A percentile compares a stretch with the other conserved stretches of the same genome.
These are phyloP conservation scores for Euphysa ruthae DNA, from an alignment of 30 jellyfish, hydroid and myxozoan species.

Conservation along the genomic window DNA sequence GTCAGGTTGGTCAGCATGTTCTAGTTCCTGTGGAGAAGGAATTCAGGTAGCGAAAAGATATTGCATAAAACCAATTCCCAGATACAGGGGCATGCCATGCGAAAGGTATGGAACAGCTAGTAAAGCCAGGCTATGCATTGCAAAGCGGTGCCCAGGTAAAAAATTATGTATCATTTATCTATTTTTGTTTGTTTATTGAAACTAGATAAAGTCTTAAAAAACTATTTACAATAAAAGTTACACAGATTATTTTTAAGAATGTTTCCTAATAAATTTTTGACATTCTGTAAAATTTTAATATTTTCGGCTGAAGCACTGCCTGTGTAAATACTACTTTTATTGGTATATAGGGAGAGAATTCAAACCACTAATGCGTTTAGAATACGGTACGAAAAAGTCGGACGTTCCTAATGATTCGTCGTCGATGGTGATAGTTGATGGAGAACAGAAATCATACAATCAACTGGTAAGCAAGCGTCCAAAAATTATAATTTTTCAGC, in stretches of 20 bases:
- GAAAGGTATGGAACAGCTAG: conserved; percentile 3
- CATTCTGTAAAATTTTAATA: too few relatives aligned
- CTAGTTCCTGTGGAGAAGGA: conserved; percentile 22
- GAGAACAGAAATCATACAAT: conserved; percentile 14
- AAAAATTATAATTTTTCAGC: too few relatives aligned
- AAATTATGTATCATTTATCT: not conserved
- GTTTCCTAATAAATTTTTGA: too few relatives aligned
- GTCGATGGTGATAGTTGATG: conserved; percentile 26
- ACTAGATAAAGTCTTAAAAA: too few relatives aligned
- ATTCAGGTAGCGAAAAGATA: not conserved
- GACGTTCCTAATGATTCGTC: conserved; percentile 10
- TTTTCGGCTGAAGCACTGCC: too few relatives aligned
- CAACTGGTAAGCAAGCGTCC: conserved; percentile 4
- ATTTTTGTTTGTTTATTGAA: too few relatives aligned
- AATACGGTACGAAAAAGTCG: conserved; percentile 29
- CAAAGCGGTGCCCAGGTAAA: conserved; percentile 9
- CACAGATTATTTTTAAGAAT: too few relatives aligned
- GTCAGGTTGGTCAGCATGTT: conserved; percentile 28
- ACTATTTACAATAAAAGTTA: too few relatives aligned
- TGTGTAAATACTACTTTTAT: too few relatives aligned
- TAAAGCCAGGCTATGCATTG: not conserved
- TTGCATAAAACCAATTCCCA: conserved; percentile 19
- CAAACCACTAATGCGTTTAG: conserved; percentile 7
- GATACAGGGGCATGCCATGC: conserved; percentile 7
- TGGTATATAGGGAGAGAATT: too few relatives aligned